A percentile compares a stretch with the other conserved stretches of the same genome.
phyloP scores from a whole-genome alignment of 35 echinoderm and acorn worm species.

The Apostichopus parvimensis region DNA sequence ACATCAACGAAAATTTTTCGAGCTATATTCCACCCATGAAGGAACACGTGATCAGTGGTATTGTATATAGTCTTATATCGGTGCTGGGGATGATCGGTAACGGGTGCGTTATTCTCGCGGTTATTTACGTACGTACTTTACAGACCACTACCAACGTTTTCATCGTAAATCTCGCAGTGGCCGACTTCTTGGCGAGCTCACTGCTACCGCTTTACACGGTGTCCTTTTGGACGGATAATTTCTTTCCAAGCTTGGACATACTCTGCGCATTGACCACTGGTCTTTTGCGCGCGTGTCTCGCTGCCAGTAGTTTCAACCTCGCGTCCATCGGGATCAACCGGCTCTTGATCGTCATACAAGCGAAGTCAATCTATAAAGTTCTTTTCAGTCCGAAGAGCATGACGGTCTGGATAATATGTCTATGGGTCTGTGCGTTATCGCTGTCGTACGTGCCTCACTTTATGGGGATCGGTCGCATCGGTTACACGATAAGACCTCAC shows the following conservation, averaged over 20 bases:
- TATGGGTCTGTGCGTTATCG: neutral
- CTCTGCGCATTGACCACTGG: constrained; percentile 34
- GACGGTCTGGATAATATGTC: neutral
- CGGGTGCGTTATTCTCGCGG: constrained; percentile 42
- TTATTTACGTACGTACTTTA: constrained; percentile 33
- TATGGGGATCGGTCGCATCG: neutral
- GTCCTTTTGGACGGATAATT: neutral
- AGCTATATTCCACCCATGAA: neutral
- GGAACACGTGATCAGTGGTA: constrained; percentile 5
- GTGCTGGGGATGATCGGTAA: constrained; percentile 47
- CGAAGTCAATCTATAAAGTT: neutral
- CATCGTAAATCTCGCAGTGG: constrained; percentile 62
- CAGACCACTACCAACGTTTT: constrained; percentile 60
- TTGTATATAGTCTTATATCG: constrained; percentile 23
- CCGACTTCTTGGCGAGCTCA: constrained; percentile 51
- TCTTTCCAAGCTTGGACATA: neutral
- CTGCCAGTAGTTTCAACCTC: constrained; percentile 52
- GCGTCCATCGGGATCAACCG: constrained; percentile 38
- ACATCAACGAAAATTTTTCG: constrained; percentile 25
- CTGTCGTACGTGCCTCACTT: constrained; percentile 19
- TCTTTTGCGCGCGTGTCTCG: constrained; percentile 45
- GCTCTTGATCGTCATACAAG: constrained; percentile 27
- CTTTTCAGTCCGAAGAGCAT: neutral
- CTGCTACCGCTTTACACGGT: constrained; percentile 27
- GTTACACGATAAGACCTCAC: constrained; percentile 6